Evolutionary conservation across 1,140 invertebrate species (phyloP), one percentile per base, ranked within the genome.

Genomic region (Cydia splendana): DNA sequence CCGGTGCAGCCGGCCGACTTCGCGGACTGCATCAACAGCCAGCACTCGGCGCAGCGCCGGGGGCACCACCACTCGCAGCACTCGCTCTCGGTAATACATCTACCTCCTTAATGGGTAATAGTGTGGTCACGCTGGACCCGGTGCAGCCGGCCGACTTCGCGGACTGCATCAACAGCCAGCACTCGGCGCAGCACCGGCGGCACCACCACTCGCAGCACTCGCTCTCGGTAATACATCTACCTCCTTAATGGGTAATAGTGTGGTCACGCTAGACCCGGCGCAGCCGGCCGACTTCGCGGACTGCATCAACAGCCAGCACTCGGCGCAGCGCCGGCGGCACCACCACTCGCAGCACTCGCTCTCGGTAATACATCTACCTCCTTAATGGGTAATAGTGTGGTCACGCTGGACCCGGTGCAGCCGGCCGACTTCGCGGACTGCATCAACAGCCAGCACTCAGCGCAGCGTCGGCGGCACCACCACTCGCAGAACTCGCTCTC

Each of bases 291-390:
- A 93, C 75, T 93, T 94, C 77, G 88, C 91, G 6, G 93, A 94
- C 82, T 94, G 91, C 78, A 42, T 94, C 79, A 89, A 82, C 28
- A 94, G 93, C 75, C 91, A 93, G 81, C 93, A 94, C 80, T 90
- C 92, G 0, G 85, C 90, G 15, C 89, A 92, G 77, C 80, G 92
- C 76, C 81, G 92, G 76, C 77, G 90, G 0, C 87, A 88, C 53
- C 84, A 89, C 62, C 81, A 92, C 28, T 91, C 88, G 5, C 89
- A 89, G 24, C 82, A 88, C 42, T 91, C 89, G 34, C 80, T 92
- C 30, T 76, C 78, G 82, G 34, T 34, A 34, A 34, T 6, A 34
- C 34, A 34, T 34, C 4, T 30, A 2, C 30, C 30, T 30, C 30
- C 4, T 30, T 30, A 2, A 30, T 30, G 30, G 30, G 30, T 30